A percentile compares a stretch with the other conserved stretches of the same genome.
These are phyloP conservation scores for Scophthalmus maximus DNA, from an alignment of 2,113 vertebrate genomes.

Conservation along the genomic window DNA sequence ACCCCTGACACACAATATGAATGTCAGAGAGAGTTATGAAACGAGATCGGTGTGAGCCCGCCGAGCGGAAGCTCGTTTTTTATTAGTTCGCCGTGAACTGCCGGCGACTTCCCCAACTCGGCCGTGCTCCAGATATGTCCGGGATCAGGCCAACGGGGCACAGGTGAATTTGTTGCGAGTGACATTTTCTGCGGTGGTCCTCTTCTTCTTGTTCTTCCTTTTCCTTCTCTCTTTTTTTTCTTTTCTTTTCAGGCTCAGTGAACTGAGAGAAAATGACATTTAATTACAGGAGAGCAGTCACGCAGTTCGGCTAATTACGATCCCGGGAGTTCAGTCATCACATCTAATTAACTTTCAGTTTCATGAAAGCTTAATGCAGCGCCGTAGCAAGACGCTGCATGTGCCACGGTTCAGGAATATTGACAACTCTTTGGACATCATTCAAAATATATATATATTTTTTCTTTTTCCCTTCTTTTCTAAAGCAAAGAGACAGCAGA, in stretches of 20 bases:
- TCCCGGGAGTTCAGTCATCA: conserved; percentile 92
- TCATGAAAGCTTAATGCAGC: conserved; percentile 91
- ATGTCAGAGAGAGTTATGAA: conserved; percentile 29
- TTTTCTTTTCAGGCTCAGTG: conserved; percentile 83
- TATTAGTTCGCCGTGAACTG: conserved; percentile 43
- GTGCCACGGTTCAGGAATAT: conserved; percentile 83
- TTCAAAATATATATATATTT: conserved; percentile 63
- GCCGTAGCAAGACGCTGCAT: conserved; percentile 71
- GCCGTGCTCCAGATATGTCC: conserved; percentile 38
- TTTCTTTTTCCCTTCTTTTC: not conserved
- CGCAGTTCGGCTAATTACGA: conserved; percentile 90
- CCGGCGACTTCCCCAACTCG: not conserved
- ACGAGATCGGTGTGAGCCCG: not conserved
- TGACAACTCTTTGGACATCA: conserved; percentile 82
- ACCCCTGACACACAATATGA: conserved; percentile 15
- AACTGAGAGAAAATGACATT: conserved; percentile 91
- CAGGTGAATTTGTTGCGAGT: conserved; percentile 75
- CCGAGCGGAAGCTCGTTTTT: conserved; percentile 20
- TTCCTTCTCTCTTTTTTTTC: not conserved
- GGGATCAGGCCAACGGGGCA: conserved; percentile 55
- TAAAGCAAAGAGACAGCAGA: not conserved
- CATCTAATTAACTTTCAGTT: conserved; percentile 94
- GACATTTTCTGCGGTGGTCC: conserved; percentile 77
- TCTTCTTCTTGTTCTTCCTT: conserved; percentile 35
- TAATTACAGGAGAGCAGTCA: conserved; percentile 93